Conservation (phyloP, 2,888 invertebrate genomes). For the Eumerus sabulonum region DNA sequence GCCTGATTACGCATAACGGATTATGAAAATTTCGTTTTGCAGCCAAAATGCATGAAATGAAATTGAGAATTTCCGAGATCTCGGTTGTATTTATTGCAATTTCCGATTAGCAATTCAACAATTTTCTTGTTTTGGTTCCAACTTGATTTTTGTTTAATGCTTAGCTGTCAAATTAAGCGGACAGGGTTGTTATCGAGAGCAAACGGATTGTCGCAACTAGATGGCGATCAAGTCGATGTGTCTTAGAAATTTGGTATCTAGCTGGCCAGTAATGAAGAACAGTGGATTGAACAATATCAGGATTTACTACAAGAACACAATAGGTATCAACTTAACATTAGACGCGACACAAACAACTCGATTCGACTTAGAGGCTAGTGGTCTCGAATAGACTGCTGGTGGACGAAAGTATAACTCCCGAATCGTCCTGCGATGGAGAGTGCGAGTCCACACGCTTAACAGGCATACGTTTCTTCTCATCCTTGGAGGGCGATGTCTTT, state of each 20-base stretch:
- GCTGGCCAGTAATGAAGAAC: no score
- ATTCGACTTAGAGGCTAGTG: slow-evolving; percentile 30
- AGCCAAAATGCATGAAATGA: slow-evolving; percentile 13
- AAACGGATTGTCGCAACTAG: slow-evolving; percentile 6
- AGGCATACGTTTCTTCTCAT: slow-evolving; percentile 16
- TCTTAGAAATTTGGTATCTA: neutral
- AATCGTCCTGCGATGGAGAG: slow-evolving; percentile 55
- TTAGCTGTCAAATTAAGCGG: slow-evolving; percentile 26
- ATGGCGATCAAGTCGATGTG: neutral
- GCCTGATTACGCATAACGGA: slow-evolving; percentile 36
- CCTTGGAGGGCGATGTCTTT: slow-evolving; percentile 21
- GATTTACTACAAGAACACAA: no score
- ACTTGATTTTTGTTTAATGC: slow-evolving; percentile 7
- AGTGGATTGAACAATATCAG: no score
- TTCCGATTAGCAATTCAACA: slow-evolving; percentile 4
- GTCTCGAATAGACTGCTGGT: slow-evolving; percentile 38
- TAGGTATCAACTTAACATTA: no score
- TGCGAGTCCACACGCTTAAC: slow-evolving; percentile 46
- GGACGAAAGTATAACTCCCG: slow-evolving; percentile 61
- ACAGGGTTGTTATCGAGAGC: neutral
- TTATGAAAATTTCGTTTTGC: slow-evolving; percentile 9
- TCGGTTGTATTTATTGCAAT: neutral
- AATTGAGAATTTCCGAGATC: neutral
- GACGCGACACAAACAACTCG: neutral
- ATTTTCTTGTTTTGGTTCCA: slow-evolving; percentile 35